A percentile compares a stretch with the other conserved stretches of the same genome.
Evolutionary conservation across 2,797 vertebrate genomes (phyloP).

Genomic region (Rhyacichthys aspro): DNA sequence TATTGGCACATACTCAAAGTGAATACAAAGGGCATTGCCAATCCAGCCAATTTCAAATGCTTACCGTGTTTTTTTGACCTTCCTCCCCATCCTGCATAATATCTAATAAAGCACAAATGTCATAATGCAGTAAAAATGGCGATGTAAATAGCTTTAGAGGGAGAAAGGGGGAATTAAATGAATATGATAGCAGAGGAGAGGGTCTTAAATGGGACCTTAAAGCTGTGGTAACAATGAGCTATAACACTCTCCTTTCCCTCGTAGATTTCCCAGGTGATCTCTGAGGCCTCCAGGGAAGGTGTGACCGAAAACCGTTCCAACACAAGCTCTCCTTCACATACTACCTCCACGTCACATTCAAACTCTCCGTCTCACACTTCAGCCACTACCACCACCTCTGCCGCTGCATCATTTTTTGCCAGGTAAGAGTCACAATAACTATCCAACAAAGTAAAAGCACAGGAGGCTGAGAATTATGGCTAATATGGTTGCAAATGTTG

Average conservation of each 20-base stretch:
- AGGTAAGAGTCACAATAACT: slow-evolving; percentile 80
- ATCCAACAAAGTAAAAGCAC: background rate
- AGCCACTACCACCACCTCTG: slow-evolving; percentile 84
- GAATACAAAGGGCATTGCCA: background rate
- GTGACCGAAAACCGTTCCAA: slow-evolving; percentile 92
- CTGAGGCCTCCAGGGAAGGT: slow-evolving; percentile 87
- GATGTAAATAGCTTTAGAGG: slow-evolving; percentile 27
- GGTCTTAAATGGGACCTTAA: too few relatives aligned
- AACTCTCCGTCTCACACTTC: slow-evolving; percentile 79
- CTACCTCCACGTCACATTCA: slow-evolving; percentile 53
- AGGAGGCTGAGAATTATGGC: too few relatives aligned
- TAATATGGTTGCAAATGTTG: too few relatives aligned
- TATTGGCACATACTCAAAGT: too few relatives aligned
- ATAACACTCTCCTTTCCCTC: slow-evolving; percentile 27
- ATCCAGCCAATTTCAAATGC: slow-evolving; percentile 15
- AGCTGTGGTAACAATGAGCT: background rate
- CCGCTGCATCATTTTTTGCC: slow-evolving; percentile 96
- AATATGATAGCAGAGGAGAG: background rate
- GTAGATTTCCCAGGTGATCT: slow-evolving; percentile 93
- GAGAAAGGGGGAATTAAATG: slow-evolving; percentile 14
- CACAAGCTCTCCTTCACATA: slow-evolving; percentile 83
- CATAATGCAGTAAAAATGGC: slow-evolving; percentile 45
- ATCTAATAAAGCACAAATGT: slow-evolving; percentile 38
- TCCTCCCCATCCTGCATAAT: slow-evolving; percentile 3
- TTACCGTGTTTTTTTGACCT: slow-evolving; percentile 8